A percentile compares a stretch with the other conserved stretches of the same genome.
Evolutionary conservation across 1,140 invertebrate species (phyloP).

Genomic region (Brachystomella parvula): DNA sequence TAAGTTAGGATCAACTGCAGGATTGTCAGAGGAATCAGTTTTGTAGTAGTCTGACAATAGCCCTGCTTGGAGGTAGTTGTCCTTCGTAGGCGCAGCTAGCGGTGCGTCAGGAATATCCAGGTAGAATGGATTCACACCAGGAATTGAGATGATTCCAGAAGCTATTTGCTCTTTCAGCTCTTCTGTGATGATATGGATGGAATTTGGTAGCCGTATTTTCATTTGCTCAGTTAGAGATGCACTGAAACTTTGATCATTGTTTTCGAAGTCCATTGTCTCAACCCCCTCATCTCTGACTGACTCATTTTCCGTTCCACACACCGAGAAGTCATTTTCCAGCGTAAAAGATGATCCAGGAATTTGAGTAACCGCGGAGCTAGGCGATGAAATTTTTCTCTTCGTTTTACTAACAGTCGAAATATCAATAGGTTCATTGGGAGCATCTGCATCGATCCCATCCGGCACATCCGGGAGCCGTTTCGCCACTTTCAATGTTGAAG

Average conservation of each 20-base stretch:
- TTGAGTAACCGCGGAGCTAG: not conserved
- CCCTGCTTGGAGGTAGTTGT: constrained; percentile 72
- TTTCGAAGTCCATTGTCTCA: not conserved
- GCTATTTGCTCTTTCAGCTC: constrained; percentile 13
- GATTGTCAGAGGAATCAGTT: constrained; percentile 45
- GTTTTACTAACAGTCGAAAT: constrained; percentile 63
- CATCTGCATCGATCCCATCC: constrained; percentile 16
- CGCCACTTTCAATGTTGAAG: not conserved
- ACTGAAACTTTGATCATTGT: constrained; percentile 2
- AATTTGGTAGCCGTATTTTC: constrained; percentile 35
- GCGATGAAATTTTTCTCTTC: constrained; percentile 17
- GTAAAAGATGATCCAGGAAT: constrained; percentile 35
- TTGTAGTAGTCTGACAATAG: constrained; percentile 81
- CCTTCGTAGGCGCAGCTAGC: constrained; percentile 45
- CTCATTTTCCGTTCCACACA: constrained; percentile 10
- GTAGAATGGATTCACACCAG: constrained; percentile 29
- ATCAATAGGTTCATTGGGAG: constrained; percentile 14
- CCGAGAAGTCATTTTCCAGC: not conserved
- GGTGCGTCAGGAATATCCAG: constrained; percentile 33
- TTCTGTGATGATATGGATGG: constrained; percentile 32
- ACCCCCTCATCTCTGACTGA: not conserved
- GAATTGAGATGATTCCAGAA: not conserved
- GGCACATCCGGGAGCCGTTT: not conserved
- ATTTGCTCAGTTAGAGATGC: constrained; percentile 35
- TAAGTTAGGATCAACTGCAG: not conserved